Evolutionary conservation across 1,140 invertebrate genomes (phyloP).

Genomic region (Orchesella cincta): DNA sequence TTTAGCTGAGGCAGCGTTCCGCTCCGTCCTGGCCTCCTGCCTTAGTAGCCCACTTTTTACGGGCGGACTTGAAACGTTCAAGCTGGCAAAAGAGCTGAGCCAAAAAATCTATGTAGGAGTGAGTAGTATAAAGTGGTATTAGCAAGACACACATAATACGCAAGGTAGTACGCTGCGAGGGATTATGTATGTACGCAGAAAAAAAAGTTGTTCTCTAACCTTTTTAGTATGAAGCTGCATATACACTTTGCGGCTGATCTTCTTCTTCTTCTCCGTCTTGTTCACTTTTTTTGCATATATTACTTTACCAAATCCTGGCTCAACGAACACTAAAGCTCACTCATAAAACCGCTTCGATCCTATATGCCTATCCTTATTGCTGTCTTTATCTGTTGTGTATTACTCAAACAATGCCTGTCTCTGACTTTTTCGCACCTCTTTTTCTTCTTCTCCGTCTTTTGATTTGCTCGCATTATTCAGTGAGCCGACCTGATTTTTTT

Average conservation of each 20-base stretch:
- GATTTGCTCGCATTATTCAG: background rate
- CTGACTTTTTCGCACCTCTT: too few relatives aligned
- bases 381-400: too few relatives aligned
- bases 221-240: background rate
- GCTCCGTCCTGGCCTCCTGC: background rate
- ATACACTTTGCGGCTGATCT: too few relatives aligned
- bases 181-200: background rate
- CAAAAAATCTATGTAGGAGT: background rate
- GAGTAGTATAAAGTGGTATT: background rate
- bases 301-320: too few relatives aligned
- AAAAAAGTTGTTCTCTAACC: background rate
- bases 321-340: too few relatives aligned
- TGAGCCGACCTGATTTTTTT: slow-evolving; percentile 10
- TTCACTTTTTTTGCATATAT: too few relatives aligned
- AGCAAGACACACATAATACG: background rate
- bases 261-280: too few relatives aligned
- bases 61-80: background rate
- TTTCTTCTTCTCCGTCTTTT: too few relatives aligned
- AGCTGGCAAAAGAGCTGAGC: background rate
- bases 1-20: background rate
- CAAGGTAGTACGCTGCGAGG: background rate
- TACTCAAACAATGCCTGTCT: too few relatives aligned
- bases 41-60: slow-evolving; percentile 27
- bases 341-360: too few relatives aligned
- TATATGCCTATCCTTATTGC: too few relatives aligned